phyloP scores from a whole-genome alignment of 2,113 vertebrate genomes.

The Bubo bubo region DNA sequence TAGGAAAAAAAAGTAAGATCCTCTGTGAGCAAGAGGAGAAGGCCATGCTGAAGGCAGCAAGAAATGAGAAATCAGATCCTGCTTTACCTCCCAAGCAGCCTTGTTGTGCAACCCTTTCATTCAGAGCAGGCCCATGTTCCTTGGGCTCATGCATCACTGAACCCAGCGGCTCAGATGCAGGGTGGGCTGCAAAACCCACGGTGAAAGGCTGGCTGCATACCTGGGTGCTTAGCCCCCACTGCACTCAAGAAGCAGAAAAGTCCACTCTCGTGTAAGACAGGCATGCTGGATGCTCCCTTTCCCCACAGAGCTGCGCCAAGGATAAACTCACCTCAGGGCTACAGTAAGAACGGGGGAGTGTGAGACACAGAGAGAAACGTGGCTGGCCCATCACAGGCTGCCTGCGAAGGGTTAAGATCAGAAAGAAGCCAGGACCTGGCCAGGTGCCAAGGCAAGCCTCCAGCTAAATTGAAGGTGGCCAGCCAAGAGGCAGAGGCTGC shows the following conservation, averaged over 20 bases:
- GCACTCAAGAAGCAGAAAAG: not conserved
- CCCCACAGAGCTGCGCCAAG: not conserved
- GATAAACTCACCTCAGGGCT: not conserved
- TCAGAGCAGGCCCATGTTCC: not conserved
- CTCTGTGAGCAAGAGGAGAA: not conserved
- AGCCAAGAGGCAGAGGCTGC: slow-evolving; percentile 39
- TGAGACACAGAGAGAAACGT: not conserved
- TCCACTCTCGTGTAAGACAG: not conserved
- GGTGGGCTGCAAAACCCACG: not conserved
- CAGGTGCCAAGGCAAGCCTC: not conserved
- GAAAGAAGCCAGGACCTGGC: not conserved
- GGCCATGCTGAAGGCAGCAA: not conserved
- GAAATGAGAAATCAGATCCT: not conserved
- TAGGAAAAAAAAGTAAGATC: not conserved
- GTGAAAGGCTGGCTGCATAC: not conserved
- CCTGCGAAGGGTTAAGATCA: slow-evolving; percentile 23
- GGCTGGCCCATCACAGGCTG: not conserved
- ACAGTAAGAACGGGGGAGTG: not conserved
- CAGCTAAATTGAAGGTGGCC: not conserved
- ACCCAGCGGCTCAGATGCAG: not conserved
- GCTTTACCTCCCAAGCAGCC: not conserved
- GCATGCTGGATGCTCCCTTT: not conserved
- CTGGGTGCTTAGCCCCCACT: fast-evolving
- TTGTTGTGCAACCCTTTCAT: not conserved
- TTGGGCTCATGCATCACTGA: not conserved